A percentile compares a stretch with the other conserved stretches of the same genome.
phyloP scores from a whole-genome alignment of 2,888 invertebrate genomes.

The Mesorhabditis spiculigera region DNA sequence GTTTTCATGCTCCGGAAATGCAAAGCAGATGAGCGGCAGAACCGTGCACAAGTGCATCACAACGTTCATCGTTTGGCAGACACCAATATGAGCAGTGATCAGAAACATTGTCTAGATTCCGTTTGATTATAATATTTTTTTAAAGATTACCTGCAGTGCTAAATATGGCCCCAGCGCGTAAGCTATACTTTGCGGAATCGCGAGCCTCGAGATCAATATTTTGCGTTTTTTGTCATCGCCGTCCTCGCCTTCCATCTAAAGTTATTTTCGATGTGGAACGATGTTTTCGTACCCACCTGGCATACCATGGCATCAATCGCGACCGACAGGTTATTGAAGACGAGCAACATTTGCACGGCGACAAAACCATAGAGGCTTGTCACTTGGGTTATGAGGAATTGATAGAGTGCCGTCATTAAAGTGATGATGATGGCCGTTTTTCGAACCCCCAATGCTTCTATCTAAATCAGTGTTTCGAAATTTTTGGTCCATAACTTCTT shows the following conservation, averaged over 20 bases:
- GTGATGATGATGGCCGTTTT: slow-evolving; percentile 29
- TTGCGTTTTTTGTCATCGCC: slow-evolving; percentile 43
- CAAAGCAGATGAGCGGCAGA: slow-evolving; percentile 35
- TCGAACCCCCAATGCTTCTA: slow-evolving; percentile 40
- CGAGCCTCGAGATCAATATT: slow-evolving; percentile 38
- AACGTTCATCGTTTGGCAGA: slow-evolving; percentile 37
- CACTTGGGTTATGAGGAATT: slow-evolving; percentile 24
- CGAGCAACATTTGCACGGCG: slow-evolving; percentile 29
- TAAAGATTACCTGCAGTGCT: slow-evolving; percentile 20
- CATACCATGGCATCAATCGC: slow-evolving; percentile 40
- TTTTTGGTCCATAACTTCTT: background rate
- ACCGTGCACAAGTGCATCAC: slow-evolving; percentile 25
- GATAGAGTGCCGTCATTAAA: slow-evolving; percentile 19
- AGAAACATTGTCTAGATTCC: slow-evolving; percentile 39
- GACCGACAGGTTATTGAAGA: slow-evolving; percentile 46
- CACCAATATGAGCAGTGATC: slow-evolving; percentile 30
- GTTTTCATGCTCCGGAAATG: slow-evolving; percentile 31
- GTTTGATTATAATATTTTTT: background rate
- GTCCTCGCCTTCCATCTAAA: slow-evolving; percentile 30
- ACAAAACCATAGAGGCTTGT: slow-evolving; percentile 23
- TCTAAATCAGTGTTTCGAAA: slow-evolving; percentile 18
- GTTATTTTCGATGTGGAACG: background rate
- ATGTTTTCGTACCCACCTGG: slow-evolving; percentile 19
- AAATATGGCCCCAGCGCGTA: slow-evolving; percentile 44
- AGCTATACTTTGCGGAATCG: slow-evolving; percentile 48